Percentiles rank a stretch among this genome's conserved stretches.
phyloP scores from a whole-genome alignment of 2,113 vertebrate genomes.

The Menura novaehollandiae region DNA sequence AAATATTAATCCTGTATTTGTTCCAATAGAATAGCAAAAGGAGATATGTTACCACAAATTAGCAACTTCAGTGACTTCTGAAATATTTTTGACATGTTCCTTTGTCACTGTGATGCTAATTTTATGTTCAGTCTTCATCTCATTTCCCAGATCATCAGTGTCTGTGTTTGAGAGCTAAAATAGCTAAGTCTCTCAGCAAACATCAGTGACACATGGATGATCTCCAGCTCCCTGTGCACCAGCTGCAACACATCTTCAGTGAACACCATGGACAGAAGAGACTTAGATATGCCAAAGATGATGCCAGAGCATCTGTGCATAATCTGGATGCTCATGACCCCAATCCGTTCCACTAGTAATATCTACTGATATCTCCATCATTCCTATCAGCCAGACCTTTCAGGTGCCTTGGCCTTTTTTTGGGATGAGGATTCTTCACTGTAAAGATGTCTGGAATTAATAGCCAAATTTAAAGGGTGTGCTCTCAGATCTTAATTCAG shows the following conservation, averaged over 20 bases:
- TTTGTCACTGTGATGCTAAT: neutral
- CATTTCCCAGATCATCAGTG: neutral
- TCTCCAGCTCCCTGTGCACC: neutral
- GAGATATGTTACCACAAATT: neutral
- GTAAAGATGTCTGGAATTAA: neutral
- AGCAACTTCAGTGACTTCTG: constrained; percentile 5
- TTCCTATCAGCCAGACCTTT: neutral
- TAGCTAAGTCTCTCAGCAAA: neutral
- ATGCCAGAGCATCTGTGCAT: neutral
- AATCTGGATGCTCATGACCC: neutral
- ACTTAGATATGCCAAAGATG: neutral
- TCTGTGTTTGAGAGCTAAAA: neutral
- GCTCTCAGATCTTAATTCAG: neutral
- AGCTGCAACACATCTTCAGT: neutral
- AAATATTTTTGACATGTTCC: neutral
- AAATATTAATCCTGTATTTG: neutral
- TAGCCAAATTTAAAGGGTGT: neutral
- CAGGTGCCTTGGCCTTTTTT: neutral
- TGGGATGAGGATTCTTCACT: neutral
- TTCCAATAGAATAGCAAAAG: neutral
- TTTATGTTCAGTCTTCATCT: neutral
- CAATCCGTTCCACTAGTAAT: neutral
- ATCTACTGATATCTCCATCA: neutral
- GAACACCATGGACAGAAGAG: neutral
- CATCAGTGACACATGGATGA: neutral